Base-by-base conservation (phyloP, 2,888 invertebrate genomes). In the Eledone cirrhosa region DNA sequence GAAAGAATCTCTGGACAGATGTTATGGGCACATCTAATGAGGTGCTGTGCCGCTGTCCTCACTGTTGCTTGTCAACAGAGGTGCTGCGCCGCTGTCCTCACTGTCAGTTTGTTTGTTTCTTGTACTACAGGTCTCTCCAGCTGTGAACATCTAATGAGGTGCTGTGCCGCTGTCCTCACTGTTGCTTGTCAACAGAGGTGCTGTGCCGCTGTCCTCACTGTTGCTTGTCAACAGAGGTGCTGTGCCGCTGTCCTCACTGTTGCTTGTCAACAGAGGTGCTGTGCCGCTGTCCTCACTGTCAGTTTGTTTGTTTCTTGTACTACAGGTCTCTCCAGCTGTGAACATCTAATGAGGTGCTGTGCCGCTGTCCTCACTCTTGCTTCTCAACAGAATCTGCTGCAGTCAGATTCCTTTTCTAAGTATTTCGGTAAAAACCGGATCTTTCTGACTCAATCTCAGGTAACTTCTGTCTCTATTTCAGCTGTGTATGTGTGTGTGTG, bases 401-500 rank as follows among this genome's bases (percentile, higher is more conserved):
- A 77, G 8, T 48, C 77, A 4, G 63, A 76, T 3, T 41, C 77
- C 22, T 81, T 82, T 2, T 81, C 78, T 3, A 78, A 81, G 8
- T 88, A 88, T 83, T 88, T 88, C 82, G 89, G 89, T 16, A 81
- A 82, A 67, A 84, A 85, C 41, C 88, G 88, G 77, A 81, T 89
- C n/a, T 89, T 88, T 80, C 83, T 89, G n/a, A 82, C 83, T 65
- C 84, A 87, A 33, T 80, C 83, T 11, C 87, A 88, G 86, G 88
- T 88, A 69, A 67, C 72, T 41, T 24, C 72, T 47, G 24, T 53
- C 22, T 65, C 22, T 41, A 2, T 16, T 33, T 14, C 22, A 22
- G 19, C 3, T 48, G 7, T 75, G 14, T 67, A 27, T 67, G 53
- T 53, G 53, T 53, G n/a, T n/a, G n/a, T n/a, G n/a, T n/a, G n/a